Base-by-base conservation (phyloP, 1,140 invertebrate genomes). In the Himalopsyche phryganea region DNA sequence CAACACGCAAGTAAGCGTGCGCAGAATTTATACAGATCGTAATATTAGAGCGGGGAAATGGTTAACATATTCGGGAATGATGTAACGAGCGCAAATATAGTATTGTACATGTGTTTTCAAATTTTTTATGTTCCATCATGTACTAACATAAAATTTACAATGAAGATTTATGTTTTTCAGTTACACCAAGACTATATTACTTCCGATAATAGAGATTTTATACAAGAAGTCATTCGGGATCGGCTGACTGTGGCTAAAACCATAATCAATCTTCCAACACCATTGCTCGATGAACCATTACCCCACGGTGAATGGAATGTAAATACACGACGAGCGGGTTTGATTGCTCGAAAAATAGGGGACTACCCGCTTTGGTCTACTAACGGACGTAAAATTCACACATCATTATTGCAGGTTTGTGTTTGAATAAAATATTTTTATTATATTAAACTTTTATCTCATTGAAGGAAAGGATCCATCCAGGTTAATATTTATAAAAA, bases 291-390 rank as follows among this genome's bases (percentile, higher is more conserved):
- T 40, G 79, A 83, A 59, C 75, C 83, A 15, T 64, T 74, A 47
- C 65, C 68, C 41, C 66, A 75, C 66, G 73, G 76, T 11, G 70
- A 84, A 66, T 96, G 91, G 89, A 77, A 71, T 10, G 74, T 76
- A 42, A 68, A 69, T 1, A 82, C 85, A 5, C 76, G 79, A 58
- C 80, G 96, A 68, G 83, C 84, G 58, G 97, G 97, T 40, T 69
- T 98, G 1, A 88, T 99, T 69, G 94, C 89, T 0, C 82, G 87
- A 50, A 99, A 99, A 80, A 90, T 99, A 69, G 97, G 97, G 28
- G 78, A 90, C 49, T 88, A 96, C 72, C 94, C 94, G 10, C 78
- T 98, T 71, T 99, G 95, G 95, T 71, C 84, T 1, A 96, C 92
- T 74, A 81, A 89, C 76, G 96, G 96, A 33, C 82, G 82, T 67